Evolutionary conservation across 2,797 vertebrate genomes (phyloP).

Genomic region (Channallabes apus): DNA sequence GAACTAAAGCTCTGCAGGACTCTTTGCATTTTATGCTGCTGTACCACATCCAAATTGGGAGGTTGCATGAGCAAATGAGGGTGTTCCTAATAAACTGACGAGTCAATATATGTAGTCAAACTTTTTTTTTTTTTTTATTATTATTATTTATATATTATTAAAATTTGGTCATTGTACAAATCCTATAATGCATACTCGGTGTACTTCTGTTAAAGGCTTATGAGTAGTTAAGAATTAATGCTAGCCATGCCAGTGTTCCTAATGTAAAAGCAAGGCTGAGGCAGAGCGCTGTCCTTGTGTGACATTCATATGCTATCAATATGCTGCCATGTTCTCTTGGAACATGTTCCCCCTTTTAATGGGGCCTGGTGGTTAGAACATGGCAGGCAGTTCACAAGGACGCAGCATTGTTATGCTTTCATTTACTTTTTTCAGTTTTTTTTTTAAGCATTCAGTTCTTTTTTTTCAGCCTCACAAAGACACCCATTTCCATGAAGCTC

Average conservation of each 20-base stretch:
- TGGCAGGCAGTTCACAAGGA: slow-evolving; percentile 63
- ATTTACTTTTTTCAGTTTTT: slow-evolving; percentile 53
- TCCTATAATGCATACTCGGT: not conserved
- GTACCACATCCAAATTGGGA: not conserved
- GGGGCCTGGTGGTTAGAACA: slow-evolving; percentile 64
- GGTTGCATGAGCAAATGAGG: not conserved
- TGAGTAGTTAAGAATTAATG: not conserved
- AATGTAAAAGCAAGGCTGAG: slow-evolving; percentile 42
- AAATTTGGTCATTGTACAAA: not conserved
- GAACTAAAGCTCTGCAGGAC: not conserved
- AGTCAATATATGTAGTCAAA: not conserved
- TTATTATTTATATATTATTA: too few relatives aligned
- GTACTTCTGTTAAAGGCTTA: not conserved
- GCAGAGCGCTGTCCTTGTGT: slow-evolving; percentile 60
- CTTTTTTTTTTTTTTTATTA: not conserved
- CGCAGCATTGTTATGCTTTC: slow-evolving; percentile 63
- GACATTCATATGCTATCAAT: slow-evolving; percentile 69
- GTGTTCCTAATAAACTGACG: slow-evolving; percentile 1
- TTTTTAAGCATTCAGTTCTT: slow-evolving; percentile 24
- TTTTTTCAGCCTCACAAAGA: slow-evolving; percentile 56
- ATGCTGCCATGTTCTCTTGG: slow-evolving; percentile 63
- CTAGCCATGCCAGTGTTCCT: slow-evolving; percentile 40
- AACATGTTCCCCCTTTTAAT: slow-evolving; percentile 61
- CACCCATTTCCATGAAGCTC: slow-evolving; percentile 75
- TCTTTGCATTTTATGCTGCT: not conserved